Evolutionary conservation across 2,888 invertebrate genomes (phyloP), one percentile per base, ranked within the genome.

Genomic region (Pherbina coryleti): DNA sequence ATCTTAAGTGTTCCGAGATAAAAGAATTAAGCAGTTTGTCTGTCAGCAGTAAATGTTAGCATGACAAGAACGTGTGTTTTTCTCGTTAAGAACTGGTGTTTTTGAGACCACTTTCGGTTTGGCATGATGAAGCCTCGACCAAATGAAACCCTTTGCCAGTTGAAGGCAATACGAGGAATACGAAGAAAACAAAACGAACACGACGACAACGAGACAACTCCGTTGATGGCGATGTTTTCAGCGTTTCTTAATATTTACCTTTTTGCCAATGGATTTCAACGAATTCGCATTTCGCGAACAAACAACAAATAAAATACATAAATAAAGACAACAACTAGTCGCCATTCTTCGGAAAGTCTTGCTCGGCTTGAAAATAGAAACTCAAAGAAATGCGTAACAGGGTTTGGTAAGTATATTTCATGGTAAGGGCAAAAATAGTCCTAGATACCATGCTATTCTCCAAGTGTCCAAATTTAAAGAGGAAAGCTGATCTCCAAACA

Each of bases 1-100:
- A 5, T 8, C 34, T 7, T 11, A n/a, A 34, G 67, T 55, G 19
- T n/a, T 28, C 25, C 17, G 4, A 25, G 49, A 49, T 3, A 71
- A 25, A 9, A 53, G 64, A 74, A 37, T 51, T 9, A 31, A 31
- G 49, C 74, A 62, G 5, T 22, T 8, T 22, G n/a, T 22, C 28
- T 66, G 75, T 75, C 66, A 66, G 64, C 66, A 66, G 17, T 44
- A n/a, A 22, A 49, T 73, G 73, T 73, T 55, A 73, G 73, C 62
- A 73, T 73, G 73, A 60, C 73, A 73, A 49, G 49, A 73, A 73
- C 73, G 49, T 22, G 62, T 73, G 73, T 73, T 62, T 62, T 28
- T 25, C 22, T 44, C 44, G 44, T 53, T 44, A 19, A 37, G 19
- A 62, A 49, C 25, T 60, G 44, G 37, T 73, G 73, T 62, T 73